These are phyloP conservation scores for Megaptera novaeangliae DNA, from an alignment of 2,113 vertebrate genomes.

Conservation along the genomic window DNA sequence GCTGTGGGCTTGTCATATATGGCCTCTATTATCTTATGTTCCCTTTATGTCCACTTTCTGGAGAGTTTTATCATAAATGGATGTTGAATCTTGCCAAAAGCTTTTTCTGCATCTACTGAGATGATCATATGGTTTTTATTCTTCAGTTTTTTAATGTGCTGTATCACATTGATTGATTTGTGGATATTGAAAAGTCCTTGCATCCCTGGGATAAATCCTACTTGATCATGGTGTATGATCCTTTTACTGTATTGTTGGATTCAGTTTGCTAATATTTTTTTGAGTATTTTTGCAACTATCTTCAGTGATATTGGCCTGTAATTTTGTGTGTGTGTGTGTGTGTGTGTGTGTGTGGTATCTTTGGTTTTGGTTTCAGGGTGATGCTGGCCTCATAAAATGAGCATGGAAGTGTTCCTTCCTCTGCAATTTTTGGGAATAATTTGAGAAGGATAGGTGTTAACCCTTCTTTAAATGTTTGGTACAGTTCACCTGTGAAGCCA, in stretches of 20 bases:
- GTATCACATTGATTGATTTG: background rate
- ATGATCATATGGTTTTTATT: background rate
- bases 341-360: background rate
- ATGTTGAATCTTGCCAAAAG: background rate
- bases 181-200: background rate
- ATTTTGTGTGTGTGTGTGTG: background rate
- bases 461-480: background rate
- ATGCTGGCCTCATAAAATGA: background rate
- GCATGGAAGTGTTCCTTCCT: background rate
- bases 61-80: background rate
- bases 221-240: background rate
- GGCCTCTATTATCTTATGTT: background rate
- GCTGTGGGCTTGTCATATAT: background rate
- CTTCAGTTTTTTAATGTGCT: background rate
- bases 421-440: background rate
- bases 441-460: background rate
- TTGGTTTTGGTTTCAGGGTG: background rate
- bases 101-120: background rate
- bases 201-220: background rate
- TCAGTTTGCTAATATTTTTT: background rate
- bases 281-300: background rate
- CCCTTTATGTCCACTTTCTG: background rate
- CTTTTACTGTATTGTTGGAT: background rate
- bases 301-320: background rate
- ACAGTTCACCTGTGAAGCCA: background rate